Evolutionary conservation across 2,888 invertebrate genomes (phyloP).

Genomic region (Xylota sylvarum): DNA sequence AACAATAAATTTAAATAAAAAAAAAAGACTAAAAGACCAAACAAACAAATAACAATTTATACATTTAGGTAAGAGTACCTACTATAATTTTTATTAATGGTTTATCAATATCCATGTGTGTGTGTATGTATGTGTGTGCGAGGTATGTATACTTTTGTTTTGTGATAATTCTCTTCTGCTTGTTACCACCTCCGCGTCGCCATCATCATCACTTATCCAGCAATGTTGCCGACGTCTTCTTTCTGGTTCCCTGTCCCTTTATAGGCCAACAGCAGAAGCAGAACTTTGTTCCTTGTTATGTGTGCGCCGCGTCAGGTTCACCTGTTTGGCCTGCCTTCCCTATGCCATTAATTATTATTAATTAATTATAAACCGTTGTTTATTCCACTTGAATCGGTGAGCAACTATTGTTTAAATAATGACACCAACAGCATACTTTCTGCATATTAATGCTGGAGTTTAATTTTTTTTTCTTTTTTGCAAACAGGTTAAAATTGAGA

Average conservation of each 20-base stretch:
- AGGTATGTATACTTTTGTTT: constrained; percentile 71
- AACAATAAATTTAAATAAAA: constrained; percentile 17
- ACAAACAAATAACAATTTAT: constrained; percentile 18
- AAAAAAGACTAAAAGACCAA: not conserved
- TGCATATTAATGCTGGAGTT: not conserved
- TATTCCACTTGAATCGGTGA: constrained; percentile 8
- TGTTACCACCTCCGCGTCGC: constrained; percentile 1
- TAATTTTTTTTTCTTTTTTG: not conserved
- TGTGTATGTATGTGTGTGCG: constrained; percentile 16
- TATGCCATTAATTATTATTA: constrained; percentile 22
- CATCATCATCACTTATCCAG: constrained; percentile 16
- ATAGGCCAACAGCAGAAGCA: constrained; percentile 6
- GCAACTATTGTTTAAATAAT: constrained; percentile 5
- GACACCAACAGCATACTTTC: constrained; percentile 9
- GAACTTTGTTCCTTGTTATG: not conserved
- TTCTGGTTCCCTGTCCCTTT: constrained; percentile 23
- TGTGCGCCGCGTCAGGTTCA: not conserved
- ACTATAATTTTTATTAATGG: constrained; percentile 14
- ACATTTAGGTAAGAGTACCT: constrained; percentile 53
- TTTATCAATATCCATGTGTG: constrained; percentile 23
- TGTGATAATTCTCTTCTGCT: constrained; percentile 63
- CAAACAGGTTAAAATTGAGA: constrained; percentile 26
- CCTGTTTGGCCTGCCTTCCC: not conserved
- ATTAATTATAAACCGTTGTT: constrained; percentile 7
- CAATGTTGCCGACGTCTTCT: constrained; percentile 1